phyloP scores from a whole-genome alignment of 2,113 vertebrate genomes.

The Pachycephala philippinensis region DNA sequence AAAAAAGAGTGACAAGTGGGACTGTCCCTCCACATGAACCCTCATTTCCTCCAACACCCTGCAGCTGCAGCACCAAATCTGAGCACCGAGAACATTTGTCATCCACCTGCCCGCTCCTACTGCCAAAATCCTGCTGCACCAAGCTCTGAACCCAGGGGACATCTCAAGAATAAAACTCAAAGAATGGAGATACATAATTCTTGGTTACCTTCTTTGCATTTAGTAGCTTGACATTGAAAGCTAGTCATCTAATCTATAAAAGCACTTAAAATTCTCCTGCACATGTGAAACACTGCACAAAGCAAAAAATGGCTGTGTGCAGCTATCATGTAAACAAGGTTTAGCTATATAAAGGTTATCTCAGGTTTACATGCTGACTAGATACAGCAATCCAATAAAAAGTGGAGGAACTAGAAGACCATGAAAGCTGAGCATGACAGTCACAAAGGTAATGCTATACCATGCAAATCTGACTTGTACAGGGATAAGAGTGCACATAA shows the following conservation, averaged over 20 bases:
- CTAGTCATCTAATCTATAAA: background rate
- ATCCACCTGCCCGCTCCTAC: background rate
- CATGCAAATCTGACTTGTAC: background rate
- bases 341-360: background rate
- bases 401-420: background rate
- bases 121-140: background rate
- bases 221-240: background rate
- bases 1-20: background rate
- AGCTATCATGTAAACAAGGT: background rate
- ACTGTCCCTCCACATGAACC: background rate
- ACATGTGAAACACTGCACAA: background rate
- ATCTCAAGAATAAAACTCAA: background rate
- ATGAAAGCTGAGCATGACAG: background rate
- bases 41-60: background rate
- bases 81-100: background rate
- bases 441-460: background rate
- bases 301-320: background rate
- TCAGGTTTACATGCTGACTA: background rate
- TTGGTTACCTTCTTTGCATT: background rate
- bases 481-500: background rate
- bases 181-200: background rate
- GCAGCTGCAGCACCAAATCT: background rate
- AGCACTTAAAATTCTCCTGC: background rate
- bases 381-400: background rate
- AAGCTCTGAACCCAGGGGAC: background rate